Base-by-base conservation (phyloP, 2,113 vertebrate species). In the Phrynocephalus versicolor region DNA sequence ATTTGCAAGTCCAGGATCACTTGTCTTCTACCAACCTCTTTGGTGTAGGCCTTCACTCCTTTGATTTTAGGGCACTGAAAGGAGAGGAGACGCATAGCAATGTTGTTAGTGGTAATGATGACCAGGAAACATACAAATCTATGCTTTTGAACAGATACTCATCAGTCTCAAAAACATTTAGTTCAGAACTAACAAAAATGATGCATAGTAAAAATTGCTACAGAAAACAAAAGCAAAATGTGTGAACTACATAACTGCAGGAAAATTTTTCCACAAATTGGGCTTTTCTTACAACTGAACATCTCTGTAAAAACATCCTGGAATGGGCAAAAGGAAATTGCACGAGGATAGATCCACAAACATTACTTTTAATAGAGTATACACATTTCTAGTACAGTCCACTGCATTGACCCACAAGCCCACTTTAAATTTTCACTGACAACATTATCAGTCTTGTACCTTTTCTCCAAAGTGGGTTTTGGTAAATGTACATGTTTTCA, bases 381-480 rank as follows among this genome's bases (percentile, higher is more conserved):
- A n/a, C n/a, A n/a, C n/a, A n/a, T 64, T 3, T 0, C 1, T 65
- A 65, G 60, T 21, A 65, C 60, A 35, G 25, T 51, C 19, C n/a
- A 15, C 6, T 3, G 51, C 25, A 27, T 25, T 27, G 27, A 25
- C 10, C 5, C 21, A 16, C n/a, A 37, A 39, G 41, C 62, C n/a
- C 60, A 65, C 4, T 16, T 39, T 33, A 13, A 15, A 14, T 35
- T 23, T 55, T 72, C 67, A 60, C 23, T 30, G 58, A 51, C 58
- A 83, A 70, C 84, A 45, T n/a, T 39, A 14, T 84, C 82, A 67
- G 30, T 1, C 75, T 79, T 15, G 21, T 92, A 99, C 99, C 92
- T 95, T 95, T 89, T 98, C 96, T 1, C 99, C 98, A 65, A 99
- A 98, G 95, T 97, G 96, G 92, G 99, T 93, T 92, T 98, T 99